A percentile compares a stretch with the other conserved stretches of the same genome.
phyloP scores from a whole-genome alignment of 1,140 invertebrate genomes.

The Tribolium madens region DNA sequence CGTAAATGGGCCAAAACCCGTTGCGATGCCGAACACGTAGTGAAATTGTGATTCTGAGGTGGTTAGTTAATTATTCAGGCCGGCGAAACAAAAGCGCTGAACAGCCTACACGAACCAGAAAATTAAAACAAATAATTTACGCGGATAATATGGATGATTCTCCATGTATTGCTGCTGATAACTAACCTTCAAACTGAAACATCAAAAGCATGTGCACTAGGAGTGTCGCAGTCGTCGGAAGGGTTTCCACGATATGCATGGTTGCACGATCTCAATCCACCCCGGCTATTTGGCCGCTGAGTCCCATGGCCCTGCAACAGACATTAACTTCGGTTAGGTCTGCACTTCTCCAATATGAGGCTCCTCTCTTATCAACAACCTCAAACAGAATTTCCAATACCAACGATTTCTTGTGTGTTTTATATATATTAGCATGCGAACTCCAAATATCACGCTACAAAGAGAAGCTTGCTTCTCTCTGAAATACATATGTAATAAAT shows the following conservation, averaged over 20 bases:
- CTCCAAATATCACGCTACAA: slow-evolving; percentile 45
- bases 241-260: slow-evolving; percentile 56
- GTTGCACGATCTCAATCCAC: slow-evolving; percentile 59
- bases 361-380: slow-evolving; percentile 51
- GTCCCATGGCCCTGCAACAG: slow-evolving; percentile 60
- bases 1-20: slow-evolving; percentile 57
- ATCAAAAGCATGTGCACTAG: slow-evolving; percentile 54
- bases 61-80: slow-evolving; percentile 65
- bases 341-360: slow-evolving; percentile 16
- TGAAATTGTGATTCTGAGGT: slow-evolving; percentile 64
- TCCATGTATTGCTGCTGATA: slow-evolving; percentile 12
- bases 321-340: slow-evolving; percentile 47
- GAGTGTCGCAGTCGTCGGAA: slow-evolving; percentile 51
- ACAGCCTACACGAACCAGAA: slow-evolving; percentile 52
- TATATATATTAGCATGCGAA: slow-evolving; percentile 54
- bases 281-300: slow-evolving; percentile 55
- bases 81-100: slow-evolving; percentile 58
- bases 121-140: slow-evolving; percentile 61
- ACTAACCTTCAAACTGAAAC: slow-evolving; percentile 47
- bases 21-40: slow-evolving; percentile 63
- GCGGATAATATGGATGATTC: slow-evolving; percentile 55
- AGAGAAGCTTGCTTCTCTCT: slow-evolving; percentile 43
- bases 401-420: slow-evolving; percentile 52
- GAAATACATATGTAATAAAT: slow-evolving; percentile 56
- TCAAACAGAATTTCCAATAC: slow-evolving; percentile 58